Evolutionary conservation across 1,140 invertebrate species (phyloP), one percentile per base, ranked within the genome.

Genomic region (Drosophila aff.): DNA sequence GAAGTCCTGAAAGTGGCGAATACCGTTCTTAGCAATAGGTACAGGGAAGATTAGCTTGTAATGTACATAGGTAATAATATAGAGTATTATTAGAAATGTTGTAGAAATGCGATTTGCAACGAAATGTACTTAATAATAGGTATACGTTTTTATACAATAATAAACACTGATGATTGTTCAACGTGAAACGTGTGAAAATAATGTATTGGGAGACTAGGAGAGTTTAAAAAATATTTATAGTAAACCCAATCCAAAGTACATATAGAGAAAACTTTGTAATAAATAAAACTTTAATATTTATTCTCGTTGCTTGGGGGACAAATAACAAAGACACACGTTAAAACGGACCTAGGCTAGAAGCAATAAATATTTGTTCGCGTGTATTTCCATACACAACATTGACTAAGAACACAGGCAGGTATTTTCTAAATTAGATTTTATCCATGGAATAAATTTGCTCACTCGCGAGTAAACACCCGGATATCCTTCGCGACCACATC

Each of bases 401-500:
- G 64, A 69, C 79, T 92, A 92, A 47, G 91, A 91, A 79, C 92
- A 93, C 64, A 93, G 83, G 64, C 92, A 93, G 33, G 92, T 92
- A 65, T 92, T 91, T 76, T 92, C 85, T 79, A 93, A 84, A 75
- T 93, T 93, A 9, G 92, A 91, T 69, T 91, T 91, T 33, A 93
- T 92, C 92, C 92, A 93, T 6, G 92, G 92, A 65, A 92, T 83
- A 68, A 93, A 93, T 62, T 92, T 93, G 62, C 92, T 92, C 23
- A 93, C 92, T 47, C 92, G 82, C 7, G 92, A 93, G 53, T 93
- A 93, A 58, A 93, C 92, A 16, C 92, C 92, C 4, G 92, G 92
- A 74, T 95, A 96, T n/a, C 95, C 95, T 10, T 94, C 93, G 71
- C 95, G 93, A 7, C 95, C 96, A 64, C 96, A 96, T 8, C 95